Evolutionary conservation across 2,113 vertebrate species (phyloP).

Genomic region (cattle (Bos taurus)): DNA sequence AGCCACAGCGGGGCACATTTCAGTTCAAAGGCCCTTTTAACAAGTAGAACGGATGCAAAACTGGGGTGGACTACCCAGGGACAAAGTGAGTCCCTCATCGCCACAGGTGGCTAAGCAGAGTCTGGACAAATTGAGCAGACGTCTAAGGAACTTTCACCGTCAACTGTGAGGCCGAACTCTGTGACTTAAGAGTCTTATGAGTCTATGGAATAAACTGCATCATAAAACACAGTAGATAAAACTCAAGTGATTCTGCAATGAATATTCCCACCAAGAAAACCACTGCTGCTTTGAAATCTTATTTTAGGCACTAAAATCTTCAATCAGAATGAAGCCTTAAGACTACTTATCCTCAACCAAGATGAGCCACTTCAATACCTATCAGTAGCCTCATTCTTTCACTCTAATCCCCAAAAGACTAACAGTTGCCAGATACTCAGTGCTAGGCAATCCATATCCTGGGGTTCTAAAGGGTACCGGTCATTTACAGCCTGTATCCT

Average conservation of each 20-base stretch:
- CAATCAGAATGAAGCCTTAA: constrained; percentile 3
- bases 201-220: not conserved
- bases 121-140: not conserved
- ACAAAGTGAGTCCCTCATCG: not conserved
- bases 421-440: not conserved
- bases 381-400: not conserved
- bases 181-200: not conserved
- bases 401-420: not conserved
- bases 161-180: not conserved
- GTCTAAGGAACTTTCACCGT: not conserved
- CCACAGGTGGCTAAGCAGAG: not conserved
- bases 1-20: not conserved
- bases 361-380: not conserved
- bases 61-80: not conserved
- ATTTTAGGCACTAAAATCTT: constrained; percentile 16
- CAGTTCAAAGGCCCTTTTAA: not conserved
- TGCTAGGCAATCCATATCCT: not conserved
- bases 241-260: not conserved
- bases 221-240: constrained; percentile 29
- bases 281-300: constrained; percentile 18
- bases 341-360: not conserved
- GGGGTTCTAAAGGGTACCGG: not conserved
- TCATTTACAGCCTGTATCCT: not conserved
- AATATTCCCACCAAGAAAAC: not conserved
- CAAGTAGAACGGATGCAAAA: not conserved